Percentiles rank a stretch among this genome's conserved stretches.
These are phyloP conservation scores for Phaonia tiefii DNA, from an alignment of 2,888 invertebrate genomes.

Conservation along the genomic window DNA sequence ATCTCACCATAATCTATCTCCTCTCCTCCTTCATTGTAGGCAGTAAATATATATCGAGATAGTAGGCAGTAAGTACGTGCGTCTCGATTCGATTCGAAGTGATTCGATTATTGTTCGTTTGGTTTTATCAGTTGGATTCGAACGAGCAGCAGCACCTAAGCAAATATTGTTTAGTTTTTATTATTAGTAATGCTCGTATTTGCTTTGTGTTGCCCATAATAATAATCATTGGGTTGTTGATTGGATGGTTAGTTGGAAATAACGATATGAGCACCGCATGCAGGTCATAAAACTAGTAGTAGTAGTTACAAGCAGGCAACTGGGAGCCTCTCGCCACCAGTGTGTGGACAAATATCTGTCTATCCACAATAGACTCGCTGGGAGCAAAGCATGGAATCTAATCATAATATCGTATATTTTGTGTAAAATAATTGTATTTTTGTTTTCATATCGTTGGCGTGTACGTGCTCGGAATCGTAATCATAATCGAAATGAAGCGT, in stretches of 20 bases:
- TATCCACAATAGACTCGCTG: slow-evolving; percentile 3
- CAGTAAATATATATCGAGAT: not conserved
- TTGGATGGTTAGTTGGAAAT: slow-evolving; percentile 17
- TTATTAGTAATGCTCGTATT: slow-evolving; percentile 24
- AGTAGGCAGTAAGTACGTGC: not conserved
- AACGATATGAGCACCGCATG: not conserved
- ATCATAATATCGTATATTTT: slow-evolving; percentile 7
- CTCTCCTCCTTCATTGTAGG: not conserved
- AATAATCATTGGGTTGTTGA: slow-evolving; percentile 33
- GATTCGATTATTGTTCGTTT: slow-evolving; percentile 7
- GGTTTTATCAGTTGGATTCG: slow-evolving; percentile 22
- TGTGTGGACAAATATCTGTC: not conserved
- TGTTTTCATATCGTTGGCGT: slow-evolving; percentile 51
- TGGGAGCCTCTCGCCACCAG: slow-evolving; percentile 21
- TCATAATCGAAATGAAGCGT: slow-evolving; percentile 54
- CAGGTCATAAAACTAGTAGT: slow-evolving; percentile 25
- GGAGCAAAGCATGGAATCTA: not conserved
- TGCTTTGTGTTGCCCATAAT: slow-evolving; percentile 32
- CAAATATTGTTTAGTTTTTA: slow-evolving; percentile 35
- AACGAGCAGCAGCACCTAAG: slow-evolving; percentile 30
- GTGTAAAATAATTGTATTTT: slow-evolving; percentile 43
- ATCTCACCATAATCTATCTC: not conserved
- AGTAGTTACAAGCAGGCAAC: slow-evolving; percentile 12
- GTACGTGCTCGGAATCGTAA: slow-evolving; percentile 64
- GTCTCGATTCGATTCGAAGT: not conserved